Evolutionary conservation across 1,140 invertebrate genomes (phyloP).

Genomic region (Aphis gossypii): DNA sequence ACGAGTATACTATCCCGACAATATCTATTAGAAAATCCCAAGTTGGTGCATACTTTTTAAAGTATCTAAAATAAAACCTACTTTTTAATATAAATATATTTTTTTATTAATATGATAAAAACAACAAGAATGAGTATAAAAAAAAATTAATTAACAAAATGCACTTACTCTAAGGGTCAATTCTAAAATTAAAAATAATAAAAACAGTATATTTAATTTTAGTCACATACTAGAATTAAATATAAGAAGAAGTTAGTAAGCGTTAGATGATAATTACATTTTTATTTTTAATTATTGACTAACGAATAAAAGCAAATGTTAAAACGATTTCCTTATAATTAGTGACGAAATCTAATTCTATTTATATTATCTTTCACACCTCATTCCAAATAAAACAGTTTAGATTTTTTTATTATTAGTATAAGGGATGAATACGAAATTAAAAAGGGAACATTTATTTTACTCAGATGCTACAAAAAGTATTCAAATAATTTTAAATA

Average conservation of each 20-base stretch:
- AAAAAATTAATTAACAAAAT: not conserved
- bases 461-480: not conserved
- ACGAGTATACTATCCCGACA: too few relatives aligned
- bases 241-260: not conserved
- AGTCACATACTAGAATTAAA: not conserved
- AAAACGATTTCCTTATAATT: not conserved
- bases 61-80: not conserved
- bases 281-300: not conserved
- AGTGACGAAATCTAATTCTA: not conserved
- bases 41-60: not conserved
- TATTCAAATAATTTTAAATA: not conserved
- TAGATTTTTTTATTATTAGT: not conserved
- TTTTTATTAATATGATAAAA: not conserved
- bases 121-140: not conserved
- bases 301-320: not conserved
- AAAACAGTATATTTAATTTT: not conserved
- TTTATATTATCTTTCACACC: not conserved
- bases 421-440: not conserved
- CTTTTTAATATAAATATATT: too few relatives aligned
- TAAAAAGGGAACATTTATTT: not conserved
- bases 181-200: not conserved
- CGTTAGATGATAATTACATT: not conserved
- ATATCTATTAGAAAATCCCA: not conserved
- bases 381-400: not conserved
- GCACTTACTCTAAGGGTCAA: not conserved